Conservation (phyloP, 1,140 invertebrate species). For the Tribolium madens region DNA sequence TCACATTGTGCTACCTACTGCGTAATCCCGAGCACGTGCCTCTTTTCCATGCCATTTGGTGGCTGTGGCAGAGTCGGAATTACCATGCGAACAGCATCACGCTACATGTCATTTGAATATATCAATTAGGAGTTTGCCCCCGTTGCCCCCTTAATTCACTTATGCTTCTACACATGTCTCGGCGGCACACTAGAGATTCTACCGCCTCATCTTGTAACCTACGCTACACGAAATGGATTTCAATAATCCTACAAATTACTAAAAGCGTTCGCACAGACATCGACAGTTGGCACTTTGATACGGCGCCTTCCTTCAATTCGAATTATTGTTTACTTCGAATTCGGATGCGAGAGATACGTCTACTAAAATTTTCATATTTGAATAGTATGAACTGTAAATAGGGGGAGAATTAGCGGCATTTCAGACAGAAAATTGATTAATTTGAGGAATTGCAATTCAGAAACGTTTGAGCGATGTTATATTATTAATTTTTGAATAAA, state of each 20-base stretch:
- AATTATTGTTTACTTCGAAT: background rate
- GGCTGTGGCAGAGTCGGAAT: conserved; percentile 24
- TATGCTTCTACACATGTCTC: conserved; percentile 36
- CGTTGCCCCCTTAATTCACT: conserved; percentile 37
- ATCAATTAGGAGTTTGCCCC: conserved; percentile 35
- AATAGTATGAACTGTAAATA: background rate
- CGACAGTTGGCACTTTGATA: conserved; percentile 30
- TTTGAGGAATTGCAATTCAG: background rate
- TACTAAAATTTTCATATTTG: background rate
- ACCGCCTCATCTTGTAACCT: conserved; percentile 15
- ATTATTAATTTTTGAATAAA: background rate
- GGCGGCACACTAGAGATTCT: conserved; percentile 7
- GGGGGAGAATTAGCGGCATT: background rate
- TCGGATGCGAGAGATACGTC: background rate
- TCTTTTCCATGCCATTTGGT: conserved; percentile 42
- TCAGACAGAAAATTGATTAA: background rate
- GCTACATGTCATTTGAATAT: conserved; percentile 46
- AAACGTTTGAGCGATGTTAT: background rate
- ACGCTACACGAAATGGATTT: conserved; percentile 35
- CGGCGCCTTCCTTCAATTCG: background rate
- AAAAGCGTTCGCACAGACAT: conserved; percentile 28
- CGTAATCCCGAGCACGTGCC: conserved; percentile 44
- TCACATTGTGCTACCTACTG: conserved; percentile 40
- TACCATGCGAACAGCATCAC: conserved; percentile 43
- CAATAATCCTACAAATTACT: conserved; percentile 43